phyloP scores from a whole-genome alignment of 2,797 vertebrate genomes.

The Phataginus tetradactyla region DNA sequence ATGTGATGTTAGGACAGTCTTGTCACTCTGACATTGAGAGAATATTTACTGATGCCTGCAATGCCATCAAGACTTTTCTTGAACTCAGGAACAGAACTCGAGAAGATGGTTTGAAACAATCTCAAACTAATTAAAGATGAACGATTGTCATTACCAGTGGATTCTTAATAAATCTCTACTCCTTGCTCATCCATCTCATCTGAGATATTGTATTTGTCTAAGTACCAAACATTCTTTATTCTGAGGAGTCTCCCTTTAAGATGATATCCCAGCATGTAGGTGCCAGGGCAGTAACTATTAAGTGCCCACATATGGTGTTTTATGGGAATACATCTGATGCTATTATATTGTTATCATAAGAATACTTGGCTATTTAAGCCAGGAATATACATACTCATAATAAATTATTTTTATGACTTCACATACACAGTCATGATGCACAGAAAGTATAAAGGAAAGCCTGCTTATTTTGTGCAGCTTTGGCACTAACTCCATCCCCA shows the following conservation, averaged over 20 bases:
- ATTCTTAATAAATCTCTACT: not conserved
- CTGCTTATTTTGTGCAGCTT: slow-evolving; percentile 68
- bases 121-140: not conserved
- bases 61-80: not conserved
- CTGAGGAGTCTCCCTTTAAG: not conserved
- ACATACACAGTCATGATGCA: slow-evolving; percentile 60
- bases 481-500: slow-evolving; percentile 67
- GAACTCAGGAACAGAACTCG: not conserved
- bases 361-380: slow-evolving; percentile 60
- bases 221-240: not conserved
- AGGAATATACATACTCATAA: slow-evolving; percentile 73
- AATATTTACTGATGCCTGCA: not conserved
- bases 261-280: not conserved
- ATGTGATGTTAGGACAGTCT: not conserved
- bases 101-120: not conserved
- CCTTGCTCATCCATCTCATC: not conserved
- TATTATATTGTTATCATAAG: slow-evolving; percentile 67
- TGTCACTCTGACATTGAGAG: not conserved
- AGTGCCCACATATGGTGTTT: slow-evolving; percentile 69
- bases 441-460: slow-evolving; percentile 65
- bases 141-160: not conserved
- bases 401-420: slow-evolving; percentile 76
- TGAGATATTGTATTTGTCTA: not conserved
- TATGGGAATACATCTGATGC: slow-evolving; percentile 63
- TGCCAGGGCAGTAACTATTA: slow-evolving; percentile 58